A percentile compares a stretch with the other conserved stretches of the same genome.
These are phyloP conservation scores for Drosophila paranaensis DNA, from an alignment of 2,888 invertebrate genomes.

Conservation along the genomic window DNA sequence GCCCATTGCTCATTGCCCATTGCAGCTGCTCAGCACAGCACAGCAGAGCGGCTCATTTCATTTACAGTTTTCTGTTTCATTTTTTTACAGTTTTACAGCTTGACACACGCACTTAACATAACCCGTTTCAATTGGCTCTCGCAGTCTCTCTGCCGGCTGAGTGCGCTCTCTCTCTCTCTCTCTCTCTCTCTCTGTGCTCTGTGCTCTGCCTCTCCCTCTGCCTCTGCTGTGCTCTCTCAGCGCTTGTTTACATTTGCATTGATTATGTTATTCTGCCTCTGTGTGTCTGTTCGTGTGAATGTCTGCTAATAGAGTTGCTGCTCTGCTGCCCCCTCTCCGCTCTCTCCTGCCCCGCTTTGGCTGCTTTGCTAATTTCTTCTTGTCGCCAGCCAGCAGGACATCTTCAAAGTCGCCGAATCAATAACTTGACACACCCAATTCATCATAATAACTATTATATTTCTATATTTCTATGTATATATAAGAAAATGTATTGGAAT, in stretches of 20 bases:
- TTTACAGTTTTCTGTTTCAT: conserved; percentile 35
- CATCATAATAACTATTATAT: conserved; percentile 28
- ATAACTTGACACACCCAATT: conserved; percentile 54
- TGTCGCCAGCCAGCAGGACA: conserved; percentile 40
- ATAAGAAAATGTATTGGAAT: conserved; percentile 40
- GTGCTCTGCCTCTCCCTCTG: conserved; percentile 22
- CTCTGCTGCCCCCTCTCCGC: not conserved
- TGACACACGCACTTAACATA: conserved; percentile 54
- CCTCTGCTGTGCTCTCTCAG: conserved; percentile 4
- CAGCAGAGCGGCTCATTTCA: conserved; percentile 65
- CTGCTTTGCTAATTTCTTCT: conserved; percentile 66
- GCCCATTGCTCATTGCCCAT: too few species aligned
- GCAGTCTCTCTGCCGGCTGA: conserved; percentile 25
- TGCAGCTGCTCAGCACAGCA: conserved; percentile 62
- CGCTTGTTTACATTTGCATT: conserved; percentile 70
- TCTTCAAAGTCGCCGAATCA: conserved; percentile 58
- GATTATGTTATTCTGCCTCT: conserved; percentile 70
- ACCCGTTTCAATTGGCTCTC: conserved; percentile 54
- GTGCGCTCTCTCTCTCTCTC: conserved; percentile 33
- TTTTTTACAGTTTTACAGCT: conserved; percentile 14
- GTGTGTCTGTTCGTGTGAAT: conserved; percentile 22
- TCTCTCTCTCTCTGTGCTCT: not conserved
- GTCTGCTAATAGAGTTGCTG: conserved; percentile 74
- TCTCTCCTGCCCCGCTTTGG: conserved; percentile 1
- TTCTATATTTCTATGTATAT: too few species aligned